Evolutionary conservation across 2,113 vertebrate genomes (phyloP).

Genomic region (Tinamus guttatus): DNA sequence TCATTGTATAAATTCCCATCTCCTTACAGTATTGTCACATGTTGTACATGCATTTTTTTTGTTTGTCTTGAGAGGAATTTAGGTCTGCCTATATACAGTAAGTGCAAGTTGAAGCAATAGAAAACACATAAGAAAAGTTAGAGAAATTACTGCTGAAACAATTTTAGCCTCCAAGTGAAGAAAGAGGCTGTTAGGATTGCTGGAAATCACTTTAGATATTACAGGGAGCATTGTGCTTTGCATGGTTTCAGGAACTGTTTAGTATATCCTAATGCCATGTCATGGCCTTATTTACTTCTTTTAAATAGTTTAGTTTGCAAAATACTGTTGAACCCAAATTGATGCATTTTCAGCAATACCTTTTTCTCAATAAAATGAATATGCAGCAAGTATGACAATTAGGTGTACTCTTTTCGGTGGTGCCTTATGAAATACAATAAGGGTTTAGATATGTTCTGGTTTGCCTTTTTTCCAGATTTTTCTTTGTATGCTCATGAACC

Average conservation of each 20-base stretch:
- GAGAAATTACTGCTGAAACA: not conserved
- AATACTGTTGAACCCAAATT: not conserved
- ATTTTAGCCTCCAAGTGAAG: not conserved
- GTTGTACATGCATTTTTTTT: not conserved
- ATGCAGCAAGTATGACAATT: not conserved
- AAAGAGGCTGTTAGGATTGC: not conserved
- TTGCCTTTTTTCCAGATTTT: not conserved
- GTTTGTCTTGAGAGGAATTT: not conserved
- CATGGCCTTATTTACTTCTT: not conserved
- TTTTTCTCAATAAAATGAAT: not conserved
- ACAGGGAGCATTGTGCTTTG: not conserved
- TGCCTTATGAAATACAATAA: not conserved
- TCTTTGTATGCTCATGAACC: not conserved
- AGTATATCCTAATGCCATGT: not conserved
- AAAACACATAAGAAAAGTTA: not conserved
- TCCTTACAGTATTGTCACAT: not conserved
- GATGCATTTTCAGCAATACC: not conserved
- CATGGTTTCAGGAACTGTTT: not conserved
- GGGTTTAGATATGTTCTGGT: not conserved
- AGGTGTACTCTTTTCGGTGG: not conserved
- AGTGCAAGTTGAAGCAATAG: slow-evolving; percentile 48
- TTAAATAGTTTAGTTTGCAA: not conserved
- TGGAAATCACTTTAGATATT: not conserved
- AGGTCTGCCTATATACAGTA: not conserved
- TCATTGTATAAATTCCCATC: not conserved